Conservation (phyloP, 1,140 invertebrate species). For the Drosophila suzukii region DNA sequence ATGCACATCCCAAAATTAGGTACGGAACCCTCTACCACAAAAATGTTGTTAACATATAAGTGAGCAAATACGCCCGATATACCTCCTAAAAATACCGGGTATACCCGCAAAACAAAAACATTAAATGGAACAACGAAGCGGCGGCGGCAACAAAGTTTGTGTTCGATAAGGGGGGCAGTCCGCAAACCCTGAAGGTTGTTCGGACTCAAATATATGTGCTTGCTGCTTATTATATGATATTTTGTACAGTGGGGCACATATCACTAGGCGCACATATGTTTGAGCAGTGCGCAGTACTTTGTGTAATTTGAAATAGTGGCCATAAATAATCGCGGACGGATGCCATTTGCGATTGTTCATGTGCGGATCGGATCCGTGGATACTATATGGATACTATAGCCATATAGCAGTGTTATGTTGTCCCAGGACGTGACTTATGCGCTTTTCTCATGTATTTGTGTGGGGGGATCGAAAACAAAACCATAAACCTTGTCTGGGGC, state of each 20-base stretch:
- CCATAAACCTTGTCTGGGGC: constrained; percentile 80
- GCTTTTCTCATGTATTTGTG: constrained; percentile 12
- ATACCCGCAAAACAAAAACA: constrained; percentile 11
- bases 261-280: constrained; percentile 27
- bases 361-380: constrained; percentile 27
- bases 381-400: constrained; percentile 28
- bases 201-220: constrained; percentile 31
- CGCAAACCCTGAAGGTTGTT: constrained; percentile 44
- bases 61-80: not conserved
- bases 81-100: not conserved
- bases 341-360: constrained; percentile 41
- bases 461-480: constrained; percentile 60
- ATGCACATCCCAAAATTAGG: not conserved
- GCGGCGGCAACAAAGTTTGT: constrained; percentile 31
- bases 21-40: not conserved
- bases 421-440: constrained; percentile 76
- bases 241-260: constrained; percentile 20
- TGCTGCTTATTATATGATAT: constrained; percentile 32
- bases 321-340: constrained; percentile 46
- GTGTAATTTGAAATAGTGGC: constrained; percentile 50
- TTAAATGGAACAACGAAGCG: constrained; percentile 12
- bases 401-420: constrained; percentile 42
- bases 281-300: not conserved
- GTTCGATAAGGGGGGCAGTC: constrained; percentile 49
- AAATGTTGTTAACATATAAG: not conserved